A percentile compares a stretch with the other conserved stretches of the same genome.
Conservation (phyloP, 2,113 vertebrate species). For the Sterrhoptilus dennistouni region DNA sequence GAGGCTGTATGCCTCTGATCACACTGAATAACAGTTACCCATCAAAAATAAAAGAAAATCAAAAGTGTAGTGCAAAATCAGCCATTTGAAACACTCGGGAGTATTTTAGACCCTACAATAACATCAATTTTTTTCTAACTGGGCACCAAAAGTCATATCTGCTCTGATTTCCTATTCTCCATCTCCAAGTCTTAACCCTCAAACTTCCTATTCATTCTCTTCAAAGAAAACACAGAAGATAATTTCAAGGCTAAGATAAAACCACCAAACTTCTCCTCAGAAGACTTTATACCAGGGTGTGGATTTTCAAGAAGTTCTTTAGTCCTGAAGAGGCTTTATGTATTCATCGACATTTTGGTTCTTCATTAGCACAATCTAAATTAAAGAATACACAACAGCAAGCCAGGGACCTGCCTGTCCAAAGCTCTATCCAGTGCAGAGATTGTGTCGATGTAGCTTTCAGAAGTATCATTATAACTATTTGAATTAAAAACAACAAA, state of each 20-base stretch:
- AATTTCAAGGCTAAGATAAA: neutral
- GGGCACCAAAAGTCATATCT: neutral
- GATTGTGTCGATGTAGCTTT: neutral
- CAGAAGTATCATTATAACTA: neutral
- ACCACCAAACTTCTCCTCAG: neutral
- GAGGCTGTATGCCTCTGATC: neutral
- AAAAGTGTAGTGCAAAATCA: neutral
- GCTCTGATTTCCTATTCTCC: neutral
- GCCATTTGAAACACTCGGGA: neutral
- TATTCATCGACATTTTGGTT: neutral
- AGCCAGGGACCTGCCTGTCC: neutral
- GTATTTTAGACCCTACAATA: neutral
- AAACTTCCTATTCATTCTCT: neutral
- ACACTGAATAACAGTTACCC: neutral
- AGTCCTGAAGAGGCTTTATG: neutral
- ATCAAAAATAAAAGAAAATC: neutral
- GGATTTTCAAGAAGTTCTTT: neutral
- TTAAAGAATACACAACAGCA: neutral
- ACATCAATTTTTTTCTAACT: neutral
- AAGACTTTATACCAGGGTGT: neutral
- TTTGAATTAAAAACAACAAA: neutral
- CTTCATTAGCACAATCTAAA: neutral
- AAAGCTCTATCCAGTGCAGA: neutral
- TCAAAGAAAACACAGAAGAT: neutral
- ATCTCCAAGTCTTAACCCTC: neutral